Percentiles rank a stretch among this genome's conserved stretches.
Conservation (phyloP, 2,888 invertebrate genomes). For the Cephus nigrinus region DNA sequence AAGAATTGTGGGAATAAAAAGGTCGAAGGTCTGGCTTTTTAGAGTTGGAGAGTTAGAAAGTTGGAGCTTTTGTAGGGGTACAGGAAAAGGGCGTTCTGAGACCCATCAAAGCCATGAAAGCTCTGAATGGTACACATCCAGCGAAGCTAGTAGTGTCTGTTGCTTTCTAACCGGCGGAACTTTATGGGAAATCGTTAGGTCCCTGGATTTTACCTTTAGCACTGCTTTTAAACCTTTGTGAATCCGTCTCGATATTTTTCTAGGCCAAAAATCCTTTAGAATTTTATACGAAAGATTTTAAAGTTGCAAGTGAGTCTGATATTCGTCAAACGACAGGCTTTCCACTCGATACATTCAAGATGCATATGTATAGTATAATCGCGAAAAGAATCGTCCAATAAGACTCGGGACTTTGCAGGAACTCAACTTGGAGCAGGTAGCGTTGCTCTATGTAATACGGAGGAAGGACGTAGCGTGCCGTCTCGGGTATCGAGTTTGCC, state of each 20-base stretch:
- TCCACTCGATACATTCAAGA: no score
- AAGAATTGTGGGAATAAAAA: conserved; percentile 34
- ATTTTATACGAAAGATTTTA: no score
- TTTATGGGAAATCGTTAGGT: conserved; percentile 19
- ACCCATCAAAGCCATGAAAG: conserved; percentile 55
- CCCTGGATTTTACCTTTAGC: conserved; percentile 4
- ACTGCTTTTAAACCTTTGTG: conserved; percentile 15
- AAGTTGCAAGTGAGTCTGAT: no score
- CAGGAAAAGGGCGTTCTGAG: conserved; percentile 57
- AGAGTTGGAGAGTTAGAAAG: conserved; percentile 20
- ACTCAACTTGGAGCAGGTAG: no score
- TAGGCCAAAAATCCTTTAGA: no score
- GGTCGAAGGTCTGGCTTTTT: conserved; percentile 43
- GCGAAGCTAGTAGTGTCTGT: conserved; percentile 17
- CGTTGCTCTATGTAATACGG: no score
- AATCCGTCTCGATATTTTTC: neutral
- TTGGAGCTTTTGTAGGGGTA: conserved; percentile 42
- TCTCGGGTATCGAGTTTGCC: no score
- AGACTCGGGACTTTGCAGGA: no score
- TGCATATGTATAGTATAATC: no score
- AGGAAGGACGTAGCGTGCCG: no score
- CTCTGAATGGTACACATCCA: conserved; percentile 39
- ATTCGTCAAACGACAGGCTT: no score
- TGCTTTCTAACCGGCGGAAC: conserved; percentile 11
- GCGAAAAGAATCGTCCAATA: no score